Evolutionary conservation across 2,797 vertebrate genomes (phyloP).

Genomic region (Synanceia verrucosa): DNA sequence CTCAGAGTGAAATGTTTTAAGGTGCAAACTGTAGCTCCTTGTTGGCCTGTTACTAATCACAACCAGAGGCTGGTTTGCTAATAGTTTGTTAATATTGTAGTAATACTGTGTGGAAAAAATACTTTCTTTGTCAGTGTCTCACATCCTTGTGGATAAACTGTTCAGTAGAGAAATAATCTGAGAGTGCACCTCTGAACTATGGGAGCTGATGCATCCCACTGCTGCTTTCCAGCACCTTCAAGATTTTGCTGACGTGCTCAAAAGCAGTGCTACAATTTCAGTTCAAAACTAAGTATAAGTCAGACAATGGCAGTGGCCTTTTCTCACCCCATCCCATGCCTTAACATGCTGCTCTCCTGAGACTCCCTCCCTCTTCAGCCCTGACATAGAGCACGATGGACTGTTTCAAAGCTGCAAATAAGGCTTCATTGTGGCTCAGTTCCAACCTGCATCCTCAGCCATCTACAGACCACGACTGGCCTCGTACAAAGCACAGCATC

Average conservation of each 20-base stretch:
- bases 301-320: conserved; percentile 19
- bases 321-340: conserved; percentile 16
- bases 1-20: conserved; percentile 23
- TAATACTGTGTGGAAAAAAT: too few species aligned
- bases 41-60: conserved; percentile 27
- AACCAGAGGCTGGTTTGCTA: conserved; percentile 2
- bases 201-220: conserved; percentile 1
- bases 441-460: conserved; percentile 19
- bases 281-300: conserved; percentile 23
- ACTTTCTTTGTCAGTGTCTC: too few species aligned
- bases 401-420: conserved; percentile 34
- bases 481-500: conserved; percentile 14
- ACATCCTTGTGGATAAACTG: background rate
- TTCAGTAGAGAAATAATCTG: background rate
- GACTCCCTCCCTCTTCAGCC: conserved; percentile 6
- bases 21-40: background rate
- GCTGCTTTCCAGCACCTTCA: conserved; percentile 3
- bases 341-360: conserved; percentile 28
- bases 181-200: conserved; percentile 3
- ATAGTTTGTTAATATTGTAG: conserved; percentile 1
- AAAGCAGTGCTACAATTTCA: background rate
- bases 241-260: conserved; percentile 11
- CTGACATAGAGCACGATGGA: conserved; percentile 26
- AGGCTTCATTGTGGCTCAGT: conserved; percentile 4
- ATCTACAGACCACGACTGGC: background rate